Evolutionary conservation across 2,888 invertebrate genomes (phyloP).

Genomic region (Drosophila leonis): DNA sequence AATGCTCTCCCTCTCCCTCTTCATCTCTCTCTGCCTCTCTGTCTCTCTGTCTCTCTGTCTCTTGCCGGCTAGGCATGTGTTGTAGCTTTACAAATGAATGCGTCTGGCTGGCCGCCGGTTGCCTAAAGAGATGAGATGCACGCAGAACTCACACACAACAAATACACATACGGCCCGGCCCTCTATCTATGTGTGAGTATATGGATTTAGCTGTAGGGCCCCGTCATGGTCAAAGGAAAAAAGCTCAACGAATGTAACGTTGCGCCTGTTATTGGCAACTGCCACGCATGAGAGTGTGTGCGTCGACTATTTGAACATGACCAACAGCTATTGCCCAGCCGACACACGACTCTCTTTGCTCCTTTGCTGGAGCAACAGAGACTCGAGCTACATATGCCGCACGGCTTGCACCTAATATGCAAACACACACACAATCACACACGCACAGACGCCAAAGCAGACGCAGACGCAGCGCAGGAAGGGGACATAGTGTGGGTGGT

Average conservation of each 20-base stretch:
- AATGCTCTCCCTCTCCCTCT: not conserved
- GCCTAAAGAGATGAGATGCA: constrained; percentile 52
- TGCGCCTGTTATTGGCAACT: constrained; percentile 80
- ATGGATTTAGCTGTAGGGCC: constrained; percentile 47
- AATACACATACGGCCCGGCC: constrained; percentile 6
- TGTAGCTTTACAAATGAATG: constrained; percentile 78
- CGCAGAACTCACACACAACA: constrained; percentile 26
- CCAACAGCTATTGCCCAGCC: constrained; percentile 72
- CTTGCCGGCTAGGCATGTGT: constrained; percentile 39
- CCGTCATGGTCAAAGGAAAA: constrained; percentile 75
- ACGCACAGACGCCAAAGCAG: constrained; percentile 8
- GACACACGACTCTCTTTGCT: constrained; percentile 37
- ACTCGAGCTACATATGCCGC: constrained; percentile 77
- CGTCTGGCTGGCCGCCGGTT: constrained; percentile 62
- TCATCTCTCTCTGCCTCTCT: no score
- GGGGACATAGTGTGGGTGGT: not conserved
- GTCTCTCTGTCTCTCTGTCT: not conserved
- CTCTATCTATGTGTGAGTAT: constrained; percentile 9
- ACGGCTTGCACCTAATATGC: constrained; percentile 72
- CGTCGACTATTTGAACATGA: constrained; percentile 72
- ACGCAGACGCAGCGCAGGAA: constrained; percentile 13
- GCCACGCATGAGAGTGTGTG: constrained; percentile 28
- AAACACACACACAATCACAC: constrained; percentile 33
- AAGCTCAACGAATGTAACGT: constrained; percentile 68
- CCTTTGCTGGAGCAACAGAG: constrained; percentile 58